Conservation (phyloP, 2,888 invertebrate species). For the Gasteruption jaculator region DNA sequence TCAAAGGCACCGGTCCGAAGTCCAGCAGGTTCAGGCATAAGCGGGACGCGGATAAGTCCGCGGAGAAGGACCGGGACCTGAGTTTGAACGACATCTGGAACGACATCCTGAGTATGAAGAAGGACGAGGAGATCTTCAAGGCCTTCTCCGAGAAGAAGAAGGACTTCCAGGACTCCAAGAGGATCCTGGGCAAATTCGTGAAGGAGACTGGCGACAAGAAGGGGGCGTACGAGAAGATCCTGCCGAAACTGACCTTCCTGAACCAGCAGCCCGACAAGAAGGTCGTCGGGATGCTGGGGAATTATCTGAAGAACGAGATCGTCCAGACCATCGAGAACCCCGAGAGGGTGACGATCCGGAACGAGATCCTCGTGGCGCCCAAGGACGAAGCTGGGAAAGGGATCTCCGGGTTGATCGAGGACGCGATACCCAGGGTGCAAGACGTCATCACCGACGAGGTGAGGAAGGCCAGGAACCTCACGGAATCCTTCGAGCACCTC, state of each 20-base stretch:
- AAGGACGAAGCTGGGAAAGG: too few relatives aligned
- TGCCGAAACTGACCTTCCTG: slow-evolving; percentile 7
- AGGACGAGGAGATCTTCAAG: slow-evolving; percentile 21
- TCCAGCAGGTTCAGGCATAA: neutral
- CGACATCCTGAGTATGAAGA: slow-evolving; percentile 18
- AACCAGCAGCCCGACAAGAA: too few relatives aligned
- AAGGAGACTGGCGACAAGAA: neutral
- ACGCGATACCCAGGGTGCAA: slow-evolving; percentile 31
- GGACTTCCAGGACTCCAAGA: slow-evolving; percentile 2
- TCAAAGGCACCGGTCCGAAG: too few relatives aligned
- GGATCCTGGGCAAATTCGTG: slow-evolving; percentile 4
- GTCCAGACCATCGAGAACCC: too few relatives aligned
- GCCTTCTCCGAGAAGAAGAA: slow-evolving; percentile 18
- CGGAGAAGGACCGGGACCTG: too few relatives aligned
- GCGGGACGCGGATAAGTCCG: slow-evolving; percentile 3
- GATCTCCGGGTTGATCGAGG: slow-evolving; percentile 28
- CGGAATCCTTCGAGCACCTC: slow-evolving; percentile 32
- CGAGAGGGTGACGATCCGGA: too few relatives aligned
- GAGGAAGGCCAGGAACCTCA: slow-evolving; percentile 30
- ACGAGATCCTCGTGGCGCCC: too few relatives aligned
- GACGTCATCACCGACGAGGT: slow-evolving; percentile 28
- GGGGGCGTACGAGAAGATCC: slow-evolving; percentile 2
- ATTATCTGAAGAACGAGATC: too few relatives aligned
- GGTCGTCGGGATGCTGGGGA: too few relatives aligned
- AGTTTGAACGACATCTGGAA: slow-evolving; percentile 23